Evolutionary conservation across 2,113 vertebrate species (phyloP).

Genomic region (Rhinolophus ferrumequinum): DNA sequence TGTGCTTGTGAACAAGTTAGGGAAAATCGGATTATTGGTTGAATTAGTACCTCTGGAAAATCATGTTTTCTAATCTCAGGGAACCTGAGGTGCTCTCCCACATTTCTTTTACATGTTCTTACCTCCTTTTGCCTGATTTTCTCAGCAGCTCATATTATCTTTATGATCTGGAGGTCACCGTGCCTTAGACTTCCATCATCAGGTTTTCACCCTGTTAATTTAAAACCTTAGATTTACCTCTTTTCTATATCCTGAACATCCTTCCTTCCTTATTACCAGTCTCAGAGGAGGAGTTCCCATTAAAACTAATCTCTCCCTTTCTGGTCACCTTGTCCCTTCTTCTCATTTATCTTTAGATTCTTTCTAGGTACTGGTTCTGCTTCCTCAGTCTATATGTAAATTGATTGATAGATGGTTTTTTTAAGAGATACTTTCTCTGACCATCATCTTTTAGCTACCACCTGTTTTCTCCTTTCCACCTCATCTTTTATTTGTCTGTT

Average conservation of each 20-base stretch:
- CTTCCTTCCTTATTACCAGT: neutral
- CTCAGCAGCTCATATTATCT: neutral
- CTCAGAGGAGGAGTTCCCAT: neutral
- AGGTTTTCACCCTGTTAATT: neutral
- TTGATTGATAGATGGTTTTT: neutral
- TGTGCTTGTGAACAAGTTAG: neutral
- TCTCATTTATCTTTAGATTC: neutral
- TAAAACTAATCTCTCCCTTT: neutral
- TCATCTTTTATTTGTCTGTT: neutral
- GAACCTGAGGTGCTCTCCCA: accelerated
- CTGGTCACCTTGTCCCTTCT: neutral
- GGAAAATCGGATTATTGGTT: neutral
- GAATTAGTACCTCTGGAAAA: neutral
- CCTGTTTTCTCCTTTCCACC: neutral
- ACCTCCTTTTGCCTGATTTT: neutral
- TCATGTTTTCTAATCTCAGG: neutral
- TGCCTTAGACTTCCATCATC: neutral
- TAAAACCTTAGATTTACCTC: neutral
- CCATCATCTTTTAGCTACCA: neutral
- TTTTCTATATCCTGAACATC: neutral
- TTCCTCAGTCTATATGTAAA: neutral
- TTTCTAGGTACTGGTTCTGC: neutral
- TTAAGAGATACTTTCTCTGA: neutral
- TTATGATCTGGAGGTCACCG: neutral
- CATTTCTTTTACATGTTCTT: neutral